Evolutionary conservation across 2,888 invertebrate genomes (phyloP), one percentile per base, ranked within the genome.

Genomic region (Aplocera efformata): DNA sequence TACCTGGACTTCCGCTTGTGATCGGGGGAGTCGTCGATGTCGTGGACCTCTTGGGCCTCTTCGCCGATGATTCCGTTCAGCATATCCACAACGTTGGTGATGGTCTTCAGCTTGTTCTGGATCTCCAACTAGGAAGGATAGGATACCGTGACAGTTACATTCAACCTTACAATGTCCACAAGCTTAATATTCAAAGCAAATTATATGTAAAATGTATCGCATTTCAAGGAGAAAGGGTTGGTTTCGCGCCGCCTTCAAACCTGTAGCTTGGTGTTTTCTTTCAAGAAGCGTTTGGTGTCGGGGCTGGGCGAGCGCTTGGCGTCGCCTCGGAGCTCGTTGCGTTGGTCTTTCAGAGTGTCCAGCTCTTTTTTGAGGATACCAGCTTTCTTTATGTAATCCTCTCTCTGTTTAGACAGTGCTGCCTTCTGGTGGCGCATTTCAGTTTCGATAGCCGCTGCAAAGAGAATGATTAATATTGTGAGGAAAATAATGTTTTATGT

Each of bases 81-180:
- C 94, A 96, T 96, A 67, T 96, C 96, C 64, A 96, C 94, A 10
- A 96, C 95, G 76, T 95, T 95, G 79, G 93, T 92, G 72, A 96
- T 94, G 0, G 95, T 94, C 80, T 94, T 94, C 84, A 94, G 83
- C 84, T 94, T 94, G 69, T 91, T 92, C 76, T 92, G 92, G 60
- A 94, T 92, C 88, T 94, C 94, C 72, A 92, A 90, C 94, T 94
- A 89, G 54, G 56, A 44, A 51, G 23, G 35, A 55, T 42, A 46
- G n/a, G 25, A 42, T 47, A 37, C 27, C 22, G 23, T 47, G 48
- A 38, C 50, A 46, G 47, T 54, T 50, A 53, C 42, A 45, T 36
- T 41, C 35, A 38, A 17, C 31, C 23, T 36, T 36, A 33, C 3
- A 11, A n/a, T 7, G 21, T 28, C 3, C 25, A 21, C 28, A 45